Evolutionary conservation across 2,888 invertebrate species (phyloP), one percentile per base, ranked within the genome.

Genomic region (Watsonalla binaria): DNA sequence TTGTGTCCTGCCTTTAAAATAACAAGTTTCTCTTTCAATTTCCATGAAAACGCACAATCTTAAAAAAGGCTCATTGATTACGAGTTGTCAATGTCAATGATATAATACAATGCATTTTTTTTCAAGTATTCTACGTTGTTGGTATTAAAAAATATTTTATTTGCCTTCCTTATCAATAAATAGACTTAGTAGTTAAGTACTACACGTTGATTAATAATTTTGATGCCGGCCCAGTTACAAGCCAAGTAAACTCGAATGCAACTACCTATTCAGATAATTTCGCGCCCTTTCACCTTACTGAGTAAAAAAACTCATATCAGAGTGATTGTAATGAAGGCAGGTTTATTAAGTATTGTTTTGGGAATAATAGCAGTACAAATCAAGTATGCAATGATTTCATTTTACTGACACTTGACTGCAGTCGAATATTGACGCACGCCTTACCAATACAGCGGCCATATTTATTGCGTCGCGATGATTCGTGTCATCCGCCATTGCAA

Each of bases 401-500:
- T 70, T 53, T 64, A 63, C 65, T 70, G 66, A 67, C 69, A 76
- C 69, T 60, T 61, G 70, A 72, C 71, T 76, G 72, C 72, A 76
- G 71, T 77, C 74, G 65, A 76, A 63, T 80, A 79, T 82, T 86
- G 87, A 87, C 88, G 88, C 89, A 85, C 88, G 90, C 90, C 90
- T 90, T 90, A 90, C 90, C 90, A 79, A 82, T 78, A 80, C 68
- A 87, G 87, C 90, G 90, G 90, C 90, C 90, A 90, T 90, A 83
- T 90, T 90, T 89, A 90, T 90, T 90, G 88, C 89, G 89, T 88
- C 86, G 86, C 82, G 89, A 86, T 84, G 88, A 84, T 86, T 90
- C 89, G 89, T 90, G 90, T 89, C 90, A 90, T 88, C 90, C 90
- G 90, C 90, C 90, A 90, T 90, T 90, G 86, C 76, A 82, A 82